These are phyloP conservation scores for Drosophila sulfurigaster DNA, from an alignment of 1,140 invertebrate species.

Conservation along the genomic window DNA sequence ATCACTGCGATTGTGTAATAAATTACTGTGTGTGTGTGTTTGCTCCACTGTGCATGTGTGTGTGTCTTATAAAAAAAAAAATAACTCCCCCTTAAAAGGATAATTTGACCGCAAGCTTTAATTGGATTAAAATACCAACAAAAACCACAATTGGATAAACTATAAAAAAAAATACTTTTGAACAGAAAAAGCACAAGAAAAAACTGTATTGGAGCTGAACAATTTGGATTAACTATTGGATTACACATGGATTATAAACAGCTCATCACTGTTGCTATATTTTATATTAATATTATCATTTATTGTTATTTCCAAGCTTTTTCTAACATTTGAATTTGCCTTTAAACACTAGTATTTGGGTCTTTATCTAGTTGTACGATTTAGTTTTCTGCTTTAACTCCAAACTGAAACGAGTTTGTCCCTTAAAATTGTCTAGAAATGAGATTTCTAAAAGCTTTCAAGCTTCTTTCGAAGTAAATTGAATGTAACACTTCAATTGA, in stretches of 20 bases:
- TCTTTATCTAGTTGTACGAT: too few species aligned
- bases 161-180: not conserved
- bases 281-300: not conserved
- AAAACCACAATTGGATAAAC: slow-evolving; percentile 59
- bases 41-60: slow-evolving; percentile 18
- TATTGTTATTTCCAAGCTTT: not conserved
- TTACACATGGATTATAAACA: slow-evolving; percentile 43
- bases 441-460: too few species aligned
- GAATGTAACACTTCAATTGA: too few species aligned
- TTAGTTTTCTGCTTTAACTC: too few species aligned
- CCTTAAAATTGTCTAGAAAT: too few species aligned
- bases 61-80: not conserved
- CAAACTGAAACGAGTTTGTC: too few species aligned
- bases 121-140: slow-evolving; percentile 22
- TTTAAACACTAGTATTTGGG: not conserved
- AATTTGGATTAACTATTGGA: slow-evolving; percentile 69
- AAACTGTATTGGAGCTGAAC: too few species aligned
- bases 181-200: too few species aligned
- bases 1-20: slow-evolving; percentile 60
- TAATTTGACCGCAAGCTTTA: slow-evolving; percentile 11
- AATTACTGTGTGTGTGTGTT: slow-evolving; percentile 30
- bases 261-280: not conserved
- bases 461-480: too few species aligned
- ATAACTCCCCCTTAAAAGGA: slow-evolving; percentile 3
- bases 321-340: slow-evolving; percentile 7